Evolutionary conservation across 2,797 vertebrate genomes (phyloP).

Genomic region (Hyperoplus immaculatus): DNA sequence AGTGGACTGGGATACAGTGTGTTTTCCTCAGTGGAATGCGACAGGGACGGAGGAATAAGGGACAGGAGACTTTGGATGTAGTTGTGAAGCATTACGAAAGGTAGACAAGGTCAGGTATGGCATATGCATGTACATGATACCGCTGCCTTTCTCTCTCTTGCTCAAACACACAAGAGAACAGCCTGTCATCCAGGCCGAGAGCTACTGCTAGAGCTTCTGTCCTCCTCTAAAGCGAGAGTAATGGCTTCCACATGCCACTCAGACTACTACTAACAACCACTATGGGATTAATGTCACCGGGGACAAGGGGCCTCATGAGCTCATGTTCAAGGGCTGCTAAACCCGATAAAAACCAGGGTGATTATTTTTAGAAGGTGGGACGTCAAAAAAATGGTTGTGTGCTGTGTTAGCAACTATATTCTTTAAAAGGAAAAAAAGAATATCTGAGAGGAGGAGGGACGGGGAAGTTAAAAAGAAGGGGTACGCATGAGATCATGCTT

Average conservation of each 20-base stretch:
- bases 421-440: slow-evolving; percentile 62
- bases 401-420: slow-evolving; percentile 68
- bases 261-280: slow-evolving; percentile 79
- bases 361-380: slow-evolving; percentile 77
- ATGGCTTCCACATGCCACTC: slow-evolving; percentile 86
- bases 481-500: slow-evolving; percentile 81
- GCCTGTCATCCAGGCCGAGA: slow-evolving; percentile 65
- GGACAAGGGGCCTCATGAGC: slow-evolving; percentile 82
- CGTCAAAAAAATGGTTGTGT: slow-evolving; percentile 68
- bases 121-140: slow-evolving; percentile 55
- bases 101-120: slow-evolving; percentile 53
- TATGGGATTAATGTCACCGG: slow-evolving; percentile 80
- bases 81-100: slow-evolving; percentile 27
- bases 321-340: slow-evolving; percentile 79
- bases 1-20: slow-evolving; percentile 53
- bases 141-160: slow-evolving; percentile 32
- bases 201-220: slow-evolving; percentile 70
- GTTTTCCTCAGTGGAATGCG: slow-evolving; percentile 38
- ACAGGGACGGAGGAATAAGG: slow-evolving; percentile 19
- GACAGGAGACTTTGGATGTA: slow-evolving; percentile 26
- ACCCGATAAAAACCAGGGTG: slow-evolving; percentile 74
- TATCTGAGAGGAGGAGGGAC: slow-evolving; percentile 45
- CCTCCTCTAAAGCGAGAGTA: slow-evolving; percentile 83
- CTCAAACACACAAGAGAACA: slow-evolving; percentile 46
- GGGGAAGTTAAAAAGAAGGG: slow-evolving; percentile 62